These are phyloP conservation scores for Tribolium freemani DNA, from an alignment of 2,888 invertebrate species.

Conservation along the genomic window DNA sequence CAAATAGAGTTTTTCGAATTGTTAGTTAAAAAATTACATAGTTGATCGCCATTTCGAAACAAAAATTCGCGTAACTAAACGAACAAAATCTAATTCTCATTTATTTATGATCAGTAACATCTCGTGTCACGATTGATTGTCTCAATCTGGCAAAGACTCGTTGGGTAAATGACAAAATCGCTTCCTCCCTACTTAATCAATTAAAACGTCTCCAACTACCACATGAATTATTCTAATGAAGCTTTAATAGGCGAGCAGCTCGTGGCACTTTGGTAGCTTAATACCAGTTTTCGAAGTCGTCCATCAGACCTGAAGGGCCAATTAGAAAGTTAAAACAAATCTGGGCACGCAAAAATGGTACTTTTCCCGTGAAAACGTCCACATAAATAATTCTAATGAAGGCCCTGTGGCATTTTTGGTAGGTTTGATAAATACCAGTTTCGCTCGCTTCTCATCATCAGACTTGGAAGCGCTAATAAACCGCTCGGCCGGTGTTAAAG, in stretches of 20 bases:
- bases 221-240: constrained; percentile 23
- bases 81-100: no score
- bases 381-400: neutral
- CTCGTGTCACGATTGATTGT: neutral
- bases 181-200: constrained; percentile 24
- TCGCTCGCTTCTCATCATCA: neutral
- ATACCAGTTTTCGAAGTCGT: neutral
- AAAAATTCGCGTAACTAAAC: no score
- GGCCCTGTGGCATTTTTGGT: neutral
- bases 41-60: no score
- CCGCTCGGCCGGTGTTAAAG: neutral
- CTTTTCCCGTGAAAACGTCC: neutral
- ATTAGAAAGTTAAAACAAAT: neutral
- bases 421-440: neutral
- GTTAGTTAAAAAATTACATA: no score
- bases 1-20: no score
- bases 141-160: constrained; percentile 7
- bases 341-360: neutral
- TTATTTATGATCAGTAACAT: neutral
- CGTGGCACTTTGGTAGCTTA: neutral
- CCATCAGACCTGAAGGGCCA: neutral
- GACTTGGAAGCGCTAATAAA: neutral
- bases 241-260: constrained; percentile 3
- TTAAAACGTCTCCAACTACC: constrained; percentile 8
- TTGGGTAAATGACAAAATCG: constrained; percentile 20